Percentiles rank a stretch among this genome's conserved stretches.
These are phyloP conservation scores for Rotaria magnacalcarata DNA, from an alignment of 2,888 invertebrate species.

Conservation along the genomic window DNA sequence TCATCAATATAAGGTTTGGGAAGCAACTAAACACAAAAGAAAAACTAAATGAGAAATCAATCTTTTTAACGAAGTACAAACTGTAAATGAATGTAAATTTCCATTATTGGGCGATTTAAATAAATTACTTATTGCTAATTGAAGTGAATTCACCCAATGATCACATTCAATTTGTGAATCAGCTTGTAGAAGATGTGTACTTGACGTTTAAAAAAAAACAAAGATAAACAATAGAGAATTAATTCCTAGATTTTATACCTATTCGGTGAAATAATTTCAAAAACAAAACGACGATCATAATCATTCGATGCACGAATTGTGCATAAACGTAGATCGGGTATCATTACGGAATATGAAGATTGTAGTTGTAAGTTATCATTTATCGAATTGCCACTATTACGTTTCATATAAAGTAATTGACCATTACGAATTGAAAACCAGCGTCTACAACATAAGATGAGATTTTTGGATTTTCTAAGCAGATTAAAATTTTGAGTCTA, in stretches of 20 bases:
- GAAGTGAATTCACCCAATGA: conserved; percentile 81
- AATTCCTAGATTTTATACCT: conserved; percentile 66
- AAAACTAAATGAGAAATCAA: not conserved
- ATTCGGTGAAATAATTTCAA: conserved; percentile 85
- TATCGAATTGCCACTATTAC: conserved; percentile 68
- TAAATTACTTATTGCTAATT: conserved; percentile 78
- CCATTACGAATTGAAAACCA: conserved; percentile 79
- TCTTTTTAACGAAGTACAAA: not conserved
- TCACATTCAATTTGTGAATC: conserved; percentile 85
- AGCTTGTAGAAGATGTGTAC: conserved; percentile 93
- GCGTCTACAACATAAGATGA: conserved; percentile 62
- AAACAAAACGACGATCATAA: conserved; percentile 85
- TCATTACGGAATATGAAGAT: conserved; percentile 75
- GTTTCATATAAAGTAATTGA: conserved; percentile 80
- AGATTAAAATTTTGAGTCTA: too few species aligned
- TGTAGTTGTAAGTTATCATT: not conserved
- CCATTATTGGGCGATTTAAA: conserved; percentile 29
- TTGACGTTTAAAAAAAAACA: conserved; percentile 55
- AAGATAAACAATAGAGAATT: not conserved
- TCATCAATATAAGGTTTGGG: not conserved
- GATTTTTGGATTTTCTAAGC: not conserved
- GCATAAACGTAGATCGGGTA: conserved; percentile 88
- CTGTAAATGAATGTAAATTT: not conserved
- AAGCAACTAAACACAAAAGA: not conserved
- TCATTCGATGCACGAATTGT: conserved; percentile 82